Evolutionary conservation across 2,797 vertebrate genomes (phyloP).

Genomic region (Sylvia borin): DNA sequence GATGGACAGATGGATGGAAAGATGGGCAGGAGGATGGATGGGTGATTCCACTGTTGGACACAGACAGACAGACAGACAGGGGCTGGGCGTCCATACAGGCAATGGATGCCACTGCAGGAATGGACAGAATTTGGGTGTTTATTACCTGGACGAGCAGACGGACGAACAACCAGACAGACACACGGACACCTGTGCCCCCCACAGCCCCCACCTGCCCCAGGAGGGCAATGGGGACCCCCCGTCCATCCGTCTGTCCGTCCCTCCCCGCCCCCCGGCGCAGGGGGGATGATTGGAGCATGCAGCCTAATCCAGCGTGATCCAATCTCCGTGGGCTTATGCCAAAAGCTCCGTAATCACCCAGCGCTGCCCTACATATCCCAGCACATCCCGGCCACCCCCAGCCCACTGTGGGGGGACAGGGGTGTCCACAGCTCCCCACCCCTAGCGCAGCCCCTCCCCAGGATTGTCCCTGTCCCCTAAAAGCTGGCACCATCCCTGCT

Average conservation of each 20-base stretch:
- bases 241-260: not conserved
- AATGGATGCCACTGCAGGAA: rapidly evolving
- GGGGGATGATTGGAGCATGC: slow-evolving; percentile 1
- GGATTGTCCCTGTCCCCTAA: rapidly evolving
- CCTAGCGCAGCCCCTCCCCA: not conserved
- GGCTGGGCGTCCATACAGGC: not conserved
- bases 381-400: not conserved
- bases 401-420: not conserved
- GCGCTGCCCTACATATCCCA: slow-evolving; percentile 15
- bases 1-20: not conserved
- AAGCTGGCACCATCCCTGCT: not conserved
- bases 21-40: not conserved
- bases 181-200: not conserved
- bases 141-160: rapidly evolving
- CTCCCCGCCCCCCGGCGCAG: not conserved
- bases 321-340: slow-evolving; percentile 5
- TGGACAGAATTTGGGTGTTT: rapidly evolving
- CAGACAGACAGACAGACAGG: not conserved
- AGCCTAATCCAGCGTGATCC: slow-evolving; percentile 54
- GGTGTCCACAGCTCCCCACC: not conserved
- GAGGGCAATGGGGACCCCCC: not conserved
- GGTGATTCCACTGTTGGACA: too few species aligned
- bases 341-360: slow-evolving; percentile 5
- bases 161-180: not conserved
- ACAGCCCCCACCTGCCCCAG: not conserved